Conservation (phyloP, 37 sponge, comb jelly and placozoan species). For the Ephydatia muelleri region DNA sequence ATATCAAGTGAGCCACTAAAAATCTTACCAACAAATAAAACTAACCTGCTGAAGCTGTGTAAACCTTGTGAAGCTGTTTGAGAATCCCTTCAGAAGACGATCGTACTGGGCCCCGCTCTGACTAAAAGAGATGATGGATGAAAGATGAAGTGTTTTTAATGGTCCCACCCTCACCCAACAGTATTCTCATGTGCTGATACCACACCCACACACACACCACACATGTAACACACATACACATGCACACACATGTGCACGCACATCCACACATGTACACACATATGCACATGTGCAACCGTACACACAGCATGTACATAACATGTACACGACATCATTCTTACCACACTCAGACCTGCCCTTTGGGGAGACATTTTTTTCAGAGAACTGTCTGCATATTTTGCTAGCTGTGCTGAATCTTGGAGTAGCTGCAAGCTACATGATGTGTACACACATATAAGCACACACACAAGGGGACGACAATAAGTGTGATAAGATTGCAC, state of each 20-base stretch:
- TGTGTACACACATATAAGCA: neutral
- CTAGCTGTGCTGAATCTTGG: slow-evolving; percentile 59
- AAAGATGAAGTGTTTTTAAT: too few relatives aligned
- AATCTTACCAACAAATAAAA: too few relatives aligned
- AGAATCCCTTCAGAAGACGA: slow-evolving; percentile 45
- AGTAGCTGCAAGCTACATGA: slow-evolving; percentile 44
- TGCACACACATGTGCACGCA: neutral
- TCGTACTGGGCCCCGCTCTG: slow-evolving; percentile 39
- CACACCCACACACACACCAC: neutral
- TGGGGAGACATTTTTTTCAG: slow-evolving; percentile 42
- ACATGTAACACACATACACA: neutral
- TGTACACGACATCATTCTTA: slow-evolving; percentile 25
- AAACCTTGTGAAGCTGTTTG: slow-evolving; percentile 30
- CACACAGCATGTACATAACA: too few relatives aligned
- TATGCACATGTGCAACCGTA: neutral
- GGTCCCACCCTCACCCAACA: neutral
- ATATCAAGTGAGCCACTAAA: too few relatives aligned
- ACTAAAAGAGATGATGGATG: slow-evolving; percentile 18
- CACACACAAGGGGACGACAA: neutral
- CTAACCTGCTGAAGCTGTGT: slow-evolving; percentile 54
- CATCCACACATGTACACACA: neutral
- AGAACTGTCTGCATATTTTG: slow-evolving; percentile 57
- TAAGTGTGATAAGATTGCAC: neutral
- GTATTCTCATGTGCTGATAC: neutral
- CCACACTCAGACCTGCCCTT: neutral